Conservation (phyloP, 2,888 invertebrate genomes). For the Spisula solida region DNA sequence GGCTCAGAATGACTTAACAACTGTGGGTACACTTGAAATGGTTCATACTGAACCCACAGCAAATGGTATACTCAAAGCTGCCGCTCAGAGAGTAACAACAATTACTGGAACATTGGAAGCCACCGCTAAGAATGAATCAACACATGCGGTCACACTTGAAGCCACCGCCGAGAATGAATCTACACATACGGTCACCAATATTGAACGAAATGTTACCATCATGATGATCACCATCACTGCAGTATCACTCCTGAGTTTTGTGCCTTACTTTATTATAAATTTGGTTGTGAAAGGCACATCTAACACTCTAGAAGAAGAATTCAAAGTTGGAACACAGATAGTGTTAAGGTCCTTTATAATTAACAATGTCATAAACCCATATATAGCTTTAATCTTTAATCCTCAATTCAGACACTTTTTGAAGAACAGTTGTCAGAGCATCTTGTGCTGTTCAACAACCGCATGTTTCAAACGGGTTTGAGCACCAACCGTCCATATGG, state of each 20-base stretch:
- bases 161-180: not conserved
- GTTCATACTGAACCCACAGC: too few species aligned
- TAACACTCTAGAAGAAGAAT: not conserved
- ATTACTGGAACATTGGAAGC: too few species aligned
- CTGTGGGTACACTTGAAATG: not conserved
- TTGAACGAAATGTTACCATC: conserved; percentile 31
- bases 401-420: conserved; percentile 29
- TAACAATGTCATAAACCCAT: conserved; percentile 50
- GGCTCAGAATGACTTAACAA: not conserved
- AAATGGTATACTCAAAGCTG: not conserved
- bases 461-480: too few species aligned
- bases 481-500: too few species aligned
- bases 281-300: not conserved
- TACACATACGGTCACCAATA: too few species aligned
- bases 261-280: conserved; percentile 44
- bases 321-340: conserved; percentile 39
- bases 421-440: not conserved
- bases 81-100: not conserved
- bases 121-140: too few species aligned
- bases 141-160: not conserved
- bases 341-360: conserved; percentile 38
- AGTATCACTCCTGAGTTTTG: conserved; percentile 33
- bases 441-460: not conserved
- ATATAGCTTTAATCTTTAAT: conserved; percentile 41
- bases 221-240: conserved; percentile 41